A percentile compares a stretch with the other conserved stretches of the same genome.
Conservation (phyloP, 2,888 invertebrate genomes). For the Iselma pallidipennis region DNA sequence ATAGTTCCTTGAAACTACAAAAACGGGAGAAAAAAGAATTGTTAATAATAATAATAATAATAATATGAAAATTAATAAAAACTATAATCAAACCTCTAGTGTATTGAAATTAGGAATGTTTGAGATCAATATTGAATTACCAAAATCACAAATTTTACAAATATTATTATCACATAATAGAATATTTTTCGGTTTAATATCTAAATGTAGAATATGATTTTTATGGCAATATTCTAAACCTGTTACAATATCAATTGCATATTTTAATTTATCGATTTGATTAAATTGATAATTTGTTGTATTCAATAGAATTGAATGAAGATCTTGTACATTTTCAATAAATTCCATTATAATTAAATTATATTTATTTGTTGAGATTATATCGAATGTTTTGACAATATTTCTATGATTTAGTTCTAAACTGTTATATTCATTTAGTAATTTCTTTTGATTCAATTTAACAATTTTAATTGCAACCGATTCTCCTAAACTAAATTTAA, state of each 20-base stretch:
- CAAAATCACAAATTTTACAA: constrained; percentile 54
- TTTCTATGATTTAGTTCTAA: constrained; percentile 43
- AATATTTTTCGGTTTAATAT: constrained; percentile 52
- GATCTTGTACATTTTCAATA: constrained; percentile 33
- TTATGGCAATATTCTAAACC: constrained; percentile 48
- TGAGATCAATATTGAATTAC: constrained; percentile 42
- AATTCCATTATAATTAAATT: constrained; percentile 50
- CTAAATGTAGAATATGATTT: constrained; percentile 48
- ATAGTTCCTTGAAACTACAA: constrained; percentile 57
- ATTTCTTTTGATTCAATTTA: constrained; percentile 24
- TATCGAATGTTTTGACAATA: constrained; percentile 44
- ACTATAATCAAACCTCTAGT: neutral
- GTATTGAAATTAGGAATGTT: constrained; percentile 3
- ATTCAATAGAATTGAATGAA: constrained; percentile 45
- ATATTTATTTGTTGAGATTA: constrained; percentile 39
- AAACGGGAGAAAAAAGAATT: constrained; percentile 13
- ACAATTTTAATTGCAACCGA: constrained; percentile 49
- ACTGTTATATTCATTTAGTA: constrained; percentile 43
- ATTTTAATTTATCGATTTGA: constrained; percentile 26
- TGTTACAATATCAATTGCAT: constrained; percentile 40
- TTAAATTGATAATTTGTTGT: constrained; percentile 10
- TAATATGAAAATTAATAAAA: constrained; percentile 29
- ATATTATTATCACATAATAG: constrained; percentile 38
- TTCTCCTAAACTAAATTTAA: constrained; percentile 33
- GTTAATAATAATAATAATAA: constrained; percentile 5